Percentiles rank a stretch among this genome's conserved stretches.
phyloP scores from a whole-genome alignment of 2,113 vertebrate genomes.

The Hylia prasina region DNA sequence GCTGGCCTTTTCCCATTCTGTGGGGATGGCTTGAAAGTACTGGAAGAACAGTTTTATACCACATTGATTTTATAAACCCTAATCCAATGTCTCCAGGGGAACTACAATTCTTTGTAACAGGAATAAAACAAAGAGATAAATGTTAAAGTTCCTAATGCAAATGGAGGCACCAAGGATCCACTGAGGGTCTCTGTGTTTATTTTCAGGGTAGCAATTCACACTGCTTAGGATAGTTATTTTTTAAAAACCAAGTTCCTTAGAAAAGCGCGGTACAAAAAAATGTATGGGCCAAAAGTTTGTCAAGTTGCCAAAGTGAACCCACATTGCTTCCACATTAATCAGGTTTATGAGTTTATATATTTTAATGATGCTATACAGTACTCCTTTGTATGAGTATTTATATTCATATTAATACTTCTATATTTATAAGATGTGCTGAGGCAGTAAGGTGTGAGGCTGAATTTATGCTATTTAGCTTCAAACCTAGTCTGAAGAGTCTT shows the following conservation, averaged over 20 bases:
- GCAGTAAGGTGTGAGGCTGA: neutral
- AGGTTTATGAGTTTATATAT: neutral
- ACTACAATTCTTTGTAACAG: constrained; percentile 44
- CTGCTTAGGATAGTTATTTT: neutral
- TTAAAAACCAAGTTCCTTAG: constrained; percentile 26
- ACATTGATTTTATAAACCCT: constrained; percentile 66
- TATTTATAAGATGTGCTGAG: neutral
- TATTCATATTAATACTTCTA: neutral
- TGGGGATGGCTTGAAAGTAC: constrained; percentile 46
- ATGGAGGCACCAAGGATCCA: neutral
- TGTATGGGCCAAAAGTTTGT: neutral
- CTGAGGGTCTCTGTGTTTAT: constrained; percentile 21
- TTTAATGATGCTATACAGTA: neutral
- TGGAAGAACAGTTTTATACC: constrained; percentile 51
- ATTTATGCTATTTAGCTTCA: neutral
- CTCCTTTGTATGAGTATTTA: constrained; percentile 4
- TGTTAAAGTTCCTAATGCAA: constrained; percentile 51
- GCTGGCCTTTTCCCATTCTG: constrained; percentile 42
- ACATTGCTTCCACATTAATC: neutral
- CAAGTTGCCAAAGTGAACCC: neutral
- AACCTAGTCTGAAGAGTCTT: neutral
- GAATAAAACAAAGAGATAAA: constrained; percentile 65
- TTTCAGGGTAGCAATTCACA: neutral
- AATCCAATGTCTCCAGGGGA: constrained; percentile 57
- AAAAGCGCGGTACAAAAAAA: neutral